A percentile compares a stretch with the other conserved stretches of the same genome.
phyloP scores from a whole-genome alignment of 2,797 vertebrate genomes.

The Mus caroli region DNA sequence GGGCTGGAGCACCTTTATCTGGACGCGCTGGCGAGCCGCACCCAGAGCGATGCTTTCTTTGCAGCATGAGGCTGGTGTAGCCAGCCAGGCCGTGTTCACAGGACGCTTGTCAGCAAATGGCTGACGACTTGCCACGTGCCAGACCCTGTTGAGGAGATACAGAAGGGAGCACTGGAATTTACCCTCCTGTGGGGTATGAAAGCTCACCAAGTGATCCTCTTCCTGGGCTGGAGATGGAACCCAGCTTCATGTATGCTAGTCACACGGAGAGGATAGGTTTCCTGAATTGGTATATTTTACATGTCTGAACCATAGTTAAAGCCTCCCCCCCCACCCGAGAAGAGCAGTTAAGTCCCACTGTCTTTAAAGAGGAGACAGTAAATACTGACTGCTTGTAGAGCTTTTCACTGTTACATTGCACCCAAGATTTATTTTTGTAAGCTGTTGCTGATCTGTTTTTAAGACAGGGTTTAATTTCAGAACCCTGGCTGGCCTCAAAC shows the following conservation, averaged over 20 bases:
- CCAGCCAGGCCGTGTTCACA: background rate
- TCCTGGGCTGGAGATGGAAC: background rate
- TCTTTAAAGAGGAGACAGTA: conserved; percentile 57
- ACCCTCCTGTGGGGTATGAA: conserved; percentile 44
- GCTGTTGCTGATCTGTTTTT: background rate
- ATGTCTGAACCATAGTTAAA: background rate
- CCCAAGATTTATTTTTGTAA: background rate
- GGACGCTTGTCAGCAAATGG: background rate
- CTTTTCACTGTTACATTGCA: background rate
- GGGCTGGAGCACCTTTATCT: background rate
- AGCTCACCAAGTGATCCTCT: background rate
- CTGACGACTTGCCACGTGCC: background rate
- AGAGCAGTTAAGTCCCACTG: background rate
- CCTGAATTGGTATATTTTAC: conserved; percentile 49
- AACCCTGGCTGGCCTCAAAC: background rate
- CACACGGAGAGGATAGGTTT: background rate
- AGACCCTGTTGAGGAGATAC: background rate
- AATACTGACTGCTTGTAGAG: background rate
- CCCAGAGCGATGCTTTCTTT: background rate
- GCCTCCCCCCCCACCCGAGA: too few relatives aligned
- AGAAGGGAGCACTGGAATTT: conserved; percentile 49
- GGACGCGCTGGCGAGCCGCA: background rate
- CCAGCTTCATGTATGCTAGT: background rate
- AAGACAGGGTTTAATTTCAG: background rate
- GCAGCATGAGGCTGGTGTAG: background rate